These are phyloP conservation scores for Burhinus oedicnemus DNA, from an alignment of 2,113 vertebrate species.

Conservation along the genomic window DNA sequence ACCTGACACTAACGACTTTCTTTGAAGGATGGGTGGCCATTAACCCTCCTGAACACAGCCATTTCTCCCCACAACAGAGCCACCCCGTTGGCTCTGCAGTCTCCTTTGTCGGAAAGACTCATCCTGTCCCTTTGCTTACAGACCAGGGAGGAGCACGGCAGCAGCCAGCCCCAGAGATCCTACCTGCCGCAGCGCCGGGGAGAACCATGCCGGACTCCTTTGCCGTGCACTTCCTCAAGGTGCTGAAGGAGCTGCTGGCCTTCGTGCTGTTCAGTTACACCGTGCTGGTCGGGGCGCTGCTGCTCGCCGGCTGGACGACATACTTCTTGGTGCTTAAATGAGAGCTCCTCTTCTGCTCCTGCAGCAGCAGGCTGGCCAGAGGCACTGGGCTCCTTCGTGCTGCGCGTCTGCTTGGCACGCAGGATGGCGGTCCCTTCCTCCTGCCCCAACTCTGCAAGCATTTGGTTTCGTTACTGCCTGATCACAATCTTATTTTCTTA, in stretches of 20 bases:
- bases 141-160: background rate
- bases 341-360: background rate
- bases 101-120: background rate
- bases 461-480: background rate
- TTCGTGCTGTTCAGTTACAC: slow-evolving; percentile 96
- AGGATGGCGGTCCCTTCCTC: background rate
- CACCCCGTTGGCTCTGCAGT: background rate
- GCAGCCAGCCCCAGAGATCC: background rate
- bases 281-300: slow-evolving; percentile 88
- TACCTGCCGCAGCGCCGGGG: background rate
- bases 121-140: background rate
- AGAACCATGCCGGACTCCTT: slow-evolving; percentile 79
- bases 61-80: background rate
- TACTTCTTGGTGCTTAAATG: slow-evolving; percentile 92
- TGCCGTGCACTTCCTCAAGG: slow-evolving; percentile 86
- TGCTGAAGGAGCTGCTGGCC: slow-evolving; percentile 90
- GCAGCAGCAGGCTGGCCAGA: background rate
- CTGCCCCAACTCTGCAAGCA: background rate
- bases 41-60: background rate
- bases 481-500: background rate
- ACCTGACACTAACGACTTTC: background rate
- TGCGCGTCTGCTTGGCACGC: fast-evolving
- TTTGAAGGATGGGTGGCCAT: background rate
- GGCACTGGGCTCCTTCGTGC: fast-evolving
- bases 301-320: slow-evolving; percentile 94